phyloP scores from a whole-genome alignment of 2,888 invertebrate species.

The Drosophila imparisetae region DNA sequence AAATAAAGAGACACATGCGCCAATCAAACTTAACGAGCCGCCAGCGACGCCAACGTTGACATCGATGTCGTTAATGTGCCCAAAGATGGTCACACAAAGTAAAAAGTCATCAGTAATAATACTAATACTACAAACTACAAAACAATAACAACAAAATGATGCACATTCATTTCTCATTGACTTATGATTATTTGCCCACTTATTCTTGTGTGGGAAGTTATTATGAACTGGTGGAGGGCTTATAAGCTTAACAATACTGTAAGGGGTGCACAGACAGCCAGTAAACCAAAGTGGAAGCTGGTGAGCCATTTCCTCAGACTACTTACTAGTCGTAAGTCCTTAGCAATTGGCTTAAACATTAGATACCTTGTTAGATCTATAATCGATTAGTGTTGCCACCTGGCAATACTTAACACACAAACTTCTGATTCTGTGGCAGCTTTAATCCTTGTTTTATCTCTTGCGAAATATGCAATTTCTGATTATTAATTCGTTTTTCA shows the following conservation, averaged over 20 bases:
- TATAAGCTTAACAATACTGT: background rate
- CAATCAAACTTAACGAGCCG: conserved; percentile 48
- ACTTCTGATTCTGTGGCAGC: background rate
- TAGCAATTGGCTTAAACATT: too few species aligned
- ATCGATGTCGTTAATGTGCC: conserved; percentile 48
- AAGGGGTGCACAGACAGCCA: background rate
- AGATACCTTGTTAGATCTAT: background rate
- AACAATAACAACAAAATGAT: conserved; percentile 9
- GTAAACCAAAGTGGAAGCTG: background rate
- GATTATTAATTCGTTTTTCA: background rate
- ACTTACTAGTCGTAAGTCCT: background rate
- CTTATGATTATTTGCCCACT: background rate
- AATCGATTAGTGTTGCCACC: background rate
- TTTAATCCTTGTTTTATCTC: background rate
- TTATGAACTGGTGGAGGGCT: background rate
- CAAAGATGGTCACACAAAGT: conserved; percentile 62
- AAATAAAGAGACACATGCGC: conserved; percentile 34
- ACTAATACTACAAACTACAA: background rate
- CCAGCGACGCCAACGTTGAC: conserved; percentile 34
- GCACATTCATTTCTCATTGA: background rate
- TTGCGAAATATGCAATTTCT: background rate
- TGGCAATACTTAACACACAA: background rate
- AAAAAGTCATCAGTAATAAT: conserved; percentile 41
- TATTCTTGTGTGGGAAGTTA: conserved; percentile 25
- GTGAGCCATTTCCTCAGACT: background rate